Conservation (phyloP, 2,113 vertebrate genomes). For the Sinocyclocheilus rhinocerous region DNA sequence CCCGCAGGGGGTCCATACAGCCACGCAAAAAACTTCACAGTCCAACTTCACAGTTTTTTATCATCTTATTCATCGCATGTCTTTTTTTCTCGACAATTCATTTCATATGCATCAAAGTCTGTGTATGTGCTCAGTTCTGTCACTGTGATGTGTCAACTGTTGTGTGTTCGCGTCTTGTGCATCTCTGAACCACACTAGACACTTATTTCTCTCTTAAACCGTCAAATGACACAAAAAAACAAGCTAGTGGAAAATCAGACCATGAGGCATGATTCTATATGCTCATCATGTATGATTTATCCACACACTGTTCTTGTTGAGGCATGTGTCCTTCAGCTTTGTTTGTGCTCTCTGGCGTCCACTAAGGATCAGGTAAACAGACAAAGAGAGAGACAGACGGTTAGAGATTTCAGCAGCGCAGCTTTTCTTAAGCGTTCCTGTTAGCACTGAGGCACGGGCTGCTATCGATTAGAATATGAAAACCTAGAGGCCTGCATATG, state of each 20-base stretch:
- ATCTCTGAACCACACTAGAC: background rate
- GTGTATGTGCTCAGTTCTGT: background rate
- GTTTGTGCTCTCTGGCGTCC: slow-evolving; percentile 22
- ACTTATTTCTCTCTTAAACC: background rate
- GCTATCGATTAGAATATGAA: slow-evolving; percentile 44
- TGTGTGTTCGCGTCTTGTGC: background rate
- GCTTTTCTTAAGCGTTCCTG: slow-evolving; percentile 43
- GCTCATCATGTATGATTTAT: slow-evolving; percentile 37
- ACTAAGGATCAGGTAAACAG: slow-evolving; percentile 37
- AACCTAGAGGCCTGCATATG: slow-evolving; percentile 26
- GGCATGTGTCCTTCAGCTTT: slow-evolving; percentile 37
- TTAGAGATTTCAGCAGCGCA: slow-evolving; percentile 16
- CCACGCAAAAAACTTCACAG: slow-evolving; percentile 18
- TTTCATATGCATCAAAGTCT: slow-evolving; percentile 34
- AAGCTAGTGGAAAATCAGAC: background rate
- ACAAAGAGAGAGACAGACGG: background rate
- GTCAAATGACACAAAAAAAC: background rate
- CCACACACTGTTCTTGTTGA: slow-evolving; percentile 35
- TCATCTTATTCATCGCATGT: background rate
- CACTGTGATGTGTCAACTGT: slow-evolving; percentile 19
- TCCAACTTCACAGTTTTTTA: slow-evolving; percentile 10
- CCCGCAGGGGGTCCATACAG: slow-evolving; percentile 25
- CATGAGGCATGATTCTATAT: background rate
- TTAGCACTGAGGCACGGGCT: slow-evolving; percentile 19
- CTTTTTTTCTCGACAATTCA: slow-evolving; percentile 11